phyloP scores from a whole-genome alignment of 1,140 invertebrate species.

The Ceratina calcarata region DNA sequence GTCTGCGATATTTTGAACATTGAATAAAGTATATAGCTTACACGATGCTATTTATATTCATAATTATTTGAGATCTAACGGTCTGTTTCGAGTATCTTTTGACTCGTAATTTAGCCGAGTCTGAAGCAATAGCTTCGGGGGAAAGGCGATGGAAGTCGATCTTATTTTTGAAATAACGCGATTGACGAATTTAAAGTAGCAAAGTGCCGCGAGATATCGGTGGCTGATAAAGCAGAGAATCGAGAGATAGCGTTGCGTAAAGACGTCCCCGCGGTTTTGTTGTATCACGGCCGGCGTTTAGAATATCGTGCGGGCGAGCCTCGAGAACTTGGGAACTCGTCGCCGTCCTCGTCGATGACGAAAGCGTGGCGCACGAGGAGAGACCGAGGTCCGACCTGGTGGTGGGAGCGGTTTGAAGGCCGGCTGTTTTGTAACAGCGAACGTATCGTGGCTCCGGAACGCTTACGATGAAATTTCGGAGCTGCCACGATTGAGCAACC shows the following conservation, averaged over 20 bases:
- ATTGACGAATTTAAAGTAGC: too few relatives aligned
- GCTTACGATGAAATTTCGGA: conserved; percentile 61
- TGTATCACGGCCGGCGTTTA: conserved; percentile 28
- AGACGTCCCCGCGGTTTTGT: conserved; percentile 37
- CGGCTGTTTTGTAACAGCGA: conserved; percentile 62
- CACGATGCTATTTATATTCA: too few relatives aligned
- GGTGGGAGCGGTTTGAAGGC: conserved; percentile 60
- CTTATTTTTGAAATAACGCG: conserved; percentile 24
- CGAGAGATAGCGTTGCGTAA: not conserved
- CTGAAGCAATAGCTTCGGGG: too few relatives aligned
- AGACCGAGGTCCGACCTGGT: conserved; percentile 36
- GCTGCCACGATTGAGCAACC: conserved; percentile 39
- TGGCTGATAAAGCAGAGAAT: conserved; percentile 67
- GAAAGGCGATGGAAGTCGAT: too few relatives aligned
- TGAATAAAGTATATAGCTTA: too few relatives aligned
- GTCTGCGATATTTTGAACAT: too few relatives aligned
- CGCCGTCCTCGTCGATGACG: conserved; percentile 49
- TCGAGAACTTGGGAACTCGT: not conserved
- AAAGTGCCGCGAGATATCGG: conserved; percentile 50
- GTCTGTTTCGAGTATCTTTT: too few relatives aligned
- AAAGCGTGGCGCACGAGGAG: conserved; percentile 46
- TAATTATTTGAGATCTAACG: too few relatives aligned
- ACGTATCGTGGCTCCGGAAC: conserved; percentile 31
- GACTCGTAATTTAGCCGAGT: too few relatives aligned
- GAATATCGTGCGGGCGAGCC: conserved; percentile 29